A percentile compares a stretch with the other conserved stretches of the same genome.
phyloP scores from a whole-genome alignment of 2,113 vertebrate genomes.

The Bostrychus sinensis region DNA sequence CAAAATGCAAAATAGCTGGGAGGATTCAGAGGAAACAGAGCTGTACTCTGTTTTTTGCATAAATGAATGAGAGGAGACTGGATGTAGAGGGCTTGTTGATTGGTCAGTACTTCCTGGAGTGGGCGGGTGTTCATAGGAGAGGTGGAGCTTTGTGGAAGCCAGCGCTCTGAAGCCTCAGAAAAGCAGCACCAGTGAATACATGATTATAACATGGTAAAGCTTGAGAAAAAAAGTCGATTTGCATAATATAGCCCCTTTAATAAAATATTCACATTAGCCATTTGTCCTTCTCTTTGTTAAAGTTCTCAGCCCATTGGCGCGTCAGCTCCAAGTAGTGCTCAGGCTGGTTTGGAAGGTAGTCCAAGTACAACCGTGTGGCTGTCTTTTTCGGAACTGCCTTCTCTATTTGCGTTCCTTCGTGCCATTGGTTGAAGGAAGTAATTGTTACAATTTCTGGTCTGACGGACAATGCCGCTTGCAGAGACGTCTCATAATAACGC shows the following conservation, averaged over 20 bases:
- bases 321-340: constrained; percentile 87
- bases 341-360: constrained; percentile 85
- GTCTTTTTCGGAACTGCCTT: constrained; percentile 88
- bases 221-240: neutral
- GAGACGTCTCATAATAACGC: constrained; percentile 89
- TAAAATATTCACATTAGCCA: constrained; percentile 83
- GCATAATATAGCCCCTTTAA: neutral
- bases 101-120: no score
- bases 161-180: no score
- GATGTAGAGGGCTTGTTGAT: no score
- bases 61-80: no score
- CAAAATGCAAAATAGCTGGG: no score
- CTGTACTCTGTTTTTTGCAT: no score
- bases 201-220: neutral
- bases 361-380: constrained; percentile 82
- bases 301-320: constrained; percentile 89
- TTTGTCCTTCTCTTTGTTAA: constrained; percentile 90
- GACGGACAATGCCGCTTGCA: constrained; percentile 86
- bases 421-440: constrained; percentile 94
- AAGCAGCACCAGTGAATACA: constrained; percentile 1
- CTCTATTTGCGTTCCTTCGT: constrained; percentile 91
- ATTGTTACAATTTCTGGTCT: constrained; percentile 87
- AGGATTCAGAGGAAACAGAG: no score
- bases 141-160: no score
- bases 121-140: no score